These are phyloP conservation scores for Coracopsis vasa DNA, from an alignment of 2,113 vertebrate species.

Conservation along the genomic window DNA sequence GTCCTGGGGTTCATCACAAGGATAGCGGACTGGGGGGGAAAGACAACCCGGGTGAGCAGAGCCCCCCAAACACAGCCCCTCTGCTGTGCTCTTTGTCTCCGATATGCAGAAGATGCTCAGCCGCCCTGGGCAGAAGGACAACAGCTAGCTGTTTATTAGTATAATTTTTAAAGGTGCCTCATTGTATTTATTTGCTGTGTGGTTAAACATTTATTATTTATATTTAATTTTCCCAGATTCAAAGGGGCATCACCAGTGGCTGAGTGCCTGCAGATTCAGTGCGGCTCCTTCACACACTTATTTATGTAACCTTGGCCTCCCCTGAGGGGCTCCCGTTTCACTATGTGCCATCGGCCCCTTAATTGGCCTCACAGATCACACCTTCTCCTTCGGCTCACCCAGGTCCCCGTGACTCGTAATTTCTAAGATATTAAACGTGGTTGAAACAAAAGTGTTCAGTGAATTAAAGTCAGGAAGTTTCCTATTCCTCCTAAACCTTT, in stretches of 20 bases:
- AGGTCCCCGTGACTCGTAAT: constrained; percentile 25
- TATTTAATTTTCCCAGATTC: constrained; percentile 68
- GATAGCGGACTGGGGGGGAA: background rate
- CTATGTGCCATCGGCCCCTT: constrained; percentile 29
- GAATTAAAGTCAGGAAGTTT: constrained; percentile 51
- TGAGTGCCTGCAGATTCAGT: constrained; percentile 49
- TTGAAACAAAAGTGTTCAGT: constrained; percentile 45
- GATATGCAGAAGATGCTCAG: background rate
- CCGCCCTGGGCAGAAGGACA: constrained; percentile 40
- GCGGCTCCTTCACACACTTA: constrained; percentile 49
- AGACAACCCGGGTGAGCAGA: background rate
- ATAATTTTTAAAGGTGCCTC: constrained; percentile 72
- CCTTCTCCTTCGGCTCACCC: constrained; percentile 23
- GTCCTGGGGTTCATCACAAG: background rate
- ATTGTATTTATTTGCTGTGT: constrained; percentile 65
- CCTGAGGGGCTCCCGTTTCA: constrained; percentile 24
- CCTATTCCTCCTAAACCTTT: background rate
- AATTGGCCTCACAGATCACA: constrained; percentile 50
- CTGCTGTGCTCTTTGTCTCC: background rate
- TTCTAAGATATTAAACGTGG: constrained; percentile 67
- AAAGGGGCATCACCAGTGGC: constrained; percentile 12
- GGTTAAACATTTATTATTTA: constrained; percentile 69
- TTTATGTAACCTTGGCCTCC: constrained; percentile 56
- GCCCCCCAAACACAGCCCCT: background rate
- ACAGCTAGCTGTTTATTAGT: constrained; percentile 60